These are phyloP conservation scores for Zaprionus ghesquierei DNA, from an alignment of 1,140 invertebrate species.

Conservation along the genomic window DNA sequence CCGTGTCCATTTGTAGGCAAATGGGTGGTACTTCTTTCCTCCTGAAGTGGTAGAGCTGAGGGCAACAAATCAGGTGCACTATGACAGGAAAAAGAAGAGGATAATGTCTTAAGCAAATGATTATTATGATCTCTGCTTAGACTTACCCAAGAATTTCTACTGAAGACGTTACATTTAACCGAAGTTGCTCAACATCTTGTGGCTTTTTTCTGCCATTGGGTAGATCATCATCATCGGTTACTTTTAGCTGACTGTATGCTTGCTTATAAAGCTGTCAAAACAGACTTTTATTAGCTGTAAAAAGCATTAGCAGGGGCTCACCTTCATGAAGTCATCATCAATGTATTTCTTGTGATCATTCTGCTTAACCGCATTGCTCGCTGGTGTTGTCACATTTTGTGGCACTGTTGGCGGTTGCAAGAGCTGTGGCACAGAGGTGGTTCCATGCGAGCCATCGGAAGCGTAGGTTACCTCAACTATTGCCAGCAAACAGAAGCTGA, in stretches of 20 bases:
- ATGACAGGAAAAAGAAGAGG: neutral
- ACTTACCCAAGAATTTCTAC: neutral
- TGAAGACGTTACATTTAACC: neutral
- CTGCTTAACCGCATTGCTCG: slow-evolving; percentile 12
- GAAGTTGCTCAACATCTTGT: neutral
- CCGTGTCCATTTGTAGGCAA: slow-evolving; percentile 59
- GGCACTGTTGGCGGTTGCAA: slow-evolving; percentile 33
- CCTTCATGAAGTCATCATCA: slow-evolving; percentile 43
- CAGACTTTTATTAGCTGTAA: slow-evolving; percentile 62
- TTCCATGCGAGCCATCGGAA: neutral
- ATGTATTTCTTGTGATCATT: slow-evolving; percentile 4
- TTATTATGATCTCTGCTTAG: too few relatives aligned
- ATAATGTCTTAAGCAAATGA: too few relatives aligned
- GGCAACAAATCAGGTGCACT: slow-evolving; percentile 50
- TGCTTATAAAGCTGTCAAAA: slow-evolving; percentile 76
- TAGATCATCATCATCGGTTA: slow-evolving; percentile 15
- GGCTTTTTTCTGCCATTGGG: slow-evolving; percentile 21
- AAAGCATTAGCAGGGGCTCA: slow-evolving; percentile 38
- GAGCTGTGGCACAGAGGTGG: slow-evolving; percentile 38
- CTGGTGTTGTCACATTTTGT: slow-evolving; percentile 62
- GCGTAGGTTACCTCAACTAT: slow-evolving; percentile 32
- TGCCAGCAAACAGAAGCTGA: slow-evolving; percentile 61
- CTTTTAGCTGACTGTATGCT: slow-evolving; percentile 23
- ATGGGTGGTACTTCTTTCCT: neutral
- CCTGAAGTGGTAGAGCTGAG: slow-evolving; percentile 10